A percentile compares a stretch with the other conserved stretches of the same genome.
Conservation (phyloP, 2,113 vertebrate species). For the Blennius ocellaris region DNA sequence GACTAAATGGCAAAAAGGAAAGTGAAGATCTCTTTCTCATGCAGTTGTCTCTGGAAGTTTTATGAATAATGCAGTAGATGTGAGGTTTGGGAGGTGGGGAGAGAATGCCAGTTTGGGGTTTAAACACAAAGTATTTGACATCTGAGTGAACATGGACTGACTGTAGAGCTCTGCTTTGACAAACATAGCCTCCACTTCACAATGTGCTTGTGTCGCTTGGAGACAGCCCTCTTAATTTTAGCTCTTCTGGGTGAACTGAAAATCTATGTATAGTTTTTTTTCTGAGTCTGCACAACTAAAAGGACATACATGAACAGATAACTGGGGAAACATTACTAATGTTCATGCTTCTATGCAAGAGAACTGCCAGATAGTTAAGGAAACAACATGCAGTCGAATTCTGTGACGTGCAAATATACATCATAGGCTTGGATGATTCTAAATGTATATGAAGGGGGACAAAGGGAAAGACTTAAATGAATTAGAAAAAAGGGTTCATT, state of each 20-base stretch:
- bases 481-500: no score
- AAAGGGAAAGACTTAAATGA: no score
- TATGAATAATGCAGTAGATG: constrained; percentile 66
- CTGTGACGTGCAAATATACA: no score
- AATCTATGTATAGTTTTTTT: background rate
- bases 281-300: no score
- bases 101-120: constrained; percentile 55
- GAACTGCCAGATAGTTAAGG: no score
- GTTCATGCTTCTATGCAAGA: no score
- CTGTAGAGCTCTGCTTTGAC: constrained; percentile 62
- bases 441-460: no score
- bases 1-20: constrained; percentile 21
- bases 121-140: constrained; percentile 64
- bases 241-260: background rate
- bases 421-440: no score
- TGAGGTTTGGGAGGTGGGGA: constrained; percentile 31
- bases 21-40: constrained; percentile 37
- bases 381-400: no score
- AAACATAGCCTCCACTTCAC: constrained; percentile 41
- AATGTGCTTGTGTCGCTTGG: no score
- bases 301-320: no score
- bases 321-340: no score
- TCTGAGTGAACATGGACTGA: constrained; percentile 61
- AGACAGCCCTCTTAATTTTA: constrained; percentile 17
- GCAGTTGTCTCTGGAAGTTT: constrained; percentile 4